Evolutionary conservation across 2,113 vertebrate species (phyloP).

Genomic region (Carlito syrichta): DNA sequence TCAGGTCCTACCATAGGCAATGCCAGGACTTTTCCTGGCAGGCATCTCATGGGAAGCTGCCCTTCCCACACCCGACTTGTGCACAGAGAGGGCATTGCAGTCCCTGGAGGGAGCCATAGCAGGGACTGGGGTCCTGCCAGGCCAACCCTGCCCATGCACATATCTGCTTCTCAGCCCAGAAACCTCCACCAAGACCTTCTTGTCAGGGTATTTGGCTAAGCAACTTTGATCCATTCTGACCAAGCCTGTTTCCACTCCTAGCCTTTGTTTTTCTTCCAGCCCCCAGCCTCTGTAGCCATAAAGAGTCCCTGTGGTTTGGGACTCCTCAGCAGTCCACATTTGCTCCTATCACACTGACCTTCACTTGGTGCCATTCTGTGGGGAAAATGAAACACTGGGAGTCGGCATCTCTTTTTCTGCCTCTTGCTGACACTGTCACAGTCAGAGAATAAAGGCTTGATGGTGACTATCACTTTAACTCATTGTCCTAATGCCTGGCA

Average conservation of each 20-base stretch:
- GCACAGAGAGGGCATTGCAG: too few species aligned
- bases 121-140: too few species aligned
- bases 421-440: background rate
- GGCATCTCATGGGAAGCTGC: background rate
- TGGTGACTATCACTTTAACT: background rate
- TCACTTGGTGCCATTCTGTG: background rate
- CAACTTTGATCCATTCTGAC: too few species aligned
- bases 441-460: background rate
- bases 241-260: too few species aligned
- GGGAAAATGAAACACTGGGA: rapidly evolving
- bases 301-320: background rate
- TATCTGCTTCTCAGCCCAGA: background rate
- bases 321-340: background rate
- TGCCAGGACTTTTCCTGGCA: too few species aligned
- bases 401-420: background rate
- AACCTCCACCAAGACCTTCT: background rate
- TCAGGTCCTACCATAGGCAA: background rate
- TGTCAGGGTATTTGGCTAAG: background rate
- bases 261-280: background rate
- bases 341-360: background rate
- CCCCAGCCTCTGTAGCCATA: background rate
- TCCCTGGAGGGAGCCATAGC: background rate
- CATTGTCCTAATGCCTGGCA: background rate
- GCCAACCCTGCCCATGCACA: rapidly evolving
- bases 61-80: too few species aligned